phyloP scores from a whole-genome alignment of 2,113 vertebrate genomes.

The Chascanopsetta lugubris region DNA sequence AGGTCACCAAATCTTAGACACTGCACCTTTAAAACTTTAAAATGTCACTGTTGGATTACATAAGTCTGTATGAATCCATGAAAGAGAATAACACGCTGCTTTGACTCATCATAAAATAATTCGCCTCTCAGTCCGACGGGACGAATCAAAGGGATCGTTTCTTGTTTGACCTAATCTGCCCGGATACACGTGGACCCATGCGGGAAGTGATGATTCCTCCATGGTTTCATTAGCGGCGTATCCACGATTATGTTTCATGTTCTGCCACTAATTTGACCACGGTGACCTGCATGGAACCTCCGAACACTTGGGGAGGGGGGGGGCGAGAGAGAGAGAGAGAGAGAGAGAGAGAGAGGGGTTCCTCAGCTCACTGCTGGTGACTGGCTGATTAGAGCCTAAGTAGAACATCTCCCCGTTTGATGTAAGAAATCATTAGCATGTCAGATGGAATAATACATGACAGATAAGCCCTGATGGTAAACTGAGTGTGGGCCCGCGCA shows the following conservation, averaged over 20 bases:
- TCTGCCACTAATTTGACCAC: constrained; percentile 50
- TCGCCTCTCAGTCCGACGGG: constrained; percentile 18
- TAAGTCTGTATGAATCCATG: not conserved
- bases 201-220: constrained; percentile 37
- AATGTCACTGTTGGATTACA: not conserved
- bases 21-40: not conserved
- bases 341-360: not conserved
- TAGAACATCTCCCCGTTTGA: constrained; percentile 43
- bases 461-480: constrained; percentile 23
- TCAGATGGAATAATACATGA: constrained; percentile 67
- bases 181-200: constrained; percentile 3
- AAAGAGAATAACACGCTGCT: not conserved
- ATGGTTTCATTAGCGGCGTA: constrained; percentile 36
- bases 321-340: not conserved
- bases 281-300: constrained; percentile 50
- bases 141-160: constrained; percentile 29
- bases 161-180: constrained; percentile 17
- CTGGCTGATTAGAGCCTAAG: constrained; percentile 35
- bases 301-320: constrained; percentile 40
- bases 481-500: constrained; percentile 3
- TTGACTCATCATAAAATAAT: constrained; percentile 5
- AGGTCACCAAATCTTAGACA: too few relatives aligned
- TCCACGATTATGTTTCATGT: constrained; percentile 42
- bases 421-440: constrained; percentile 52
- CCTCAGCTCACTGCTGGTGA: not conserved